Evolutionary conservation across 2,797 vertebrate species (phyloP).

Genomic region (Platalea minor): DNA sequence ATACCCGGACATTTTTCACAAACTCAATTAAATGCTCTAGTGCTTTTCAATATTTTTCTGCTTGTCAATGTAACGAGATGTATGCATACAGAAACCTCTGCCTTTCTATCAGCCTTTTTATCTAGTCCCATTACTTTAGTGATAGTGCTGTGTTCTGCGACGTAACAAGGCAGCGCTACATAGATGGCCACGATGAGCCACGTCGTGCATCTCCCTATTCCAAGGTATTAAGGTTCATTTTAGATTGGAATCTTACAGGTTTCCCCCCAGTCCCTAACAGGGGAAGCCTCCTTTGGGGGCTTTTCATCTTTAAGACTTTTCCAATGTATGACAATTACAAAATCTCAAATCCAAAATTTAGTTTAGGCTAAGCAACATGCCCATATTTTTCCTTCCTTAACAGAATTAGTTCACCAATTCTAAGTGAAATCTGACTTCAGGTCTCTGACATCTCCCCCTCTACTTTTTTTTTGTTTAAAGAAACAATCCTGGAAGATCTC

Average conservation of each 20-base stretch:
- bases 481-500: neutral
- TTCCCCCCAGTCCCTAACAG: accelerated
- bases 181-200: neutral
- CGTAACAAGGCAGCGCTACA: neutral
- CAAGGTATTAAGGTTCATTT: neutral
- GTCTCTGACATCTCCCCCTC: neutral
- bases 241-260: neutral
- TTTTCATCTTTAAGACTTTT: neutral
- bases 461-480: neutral
- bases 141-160: neutral
- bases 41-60: conserved; percentile 26
- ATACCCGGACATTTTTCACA: neutral
- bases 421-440: neutral
- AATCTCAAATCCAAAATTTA: neutral
- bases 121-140: neutral
- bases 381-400: neutral
- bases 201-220: accelerated
- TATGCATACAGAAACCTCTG: neutral
- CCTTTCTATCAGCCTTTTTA: conserved; percentile 5
- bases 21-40: conserved; percentile 56
- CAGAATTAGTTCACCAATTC: neutral
- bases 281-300: accelerated
- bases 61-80: conserved; percentile 23
- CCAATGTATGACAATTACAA: neutral
- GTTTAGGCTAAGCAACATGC: neutral